Conservation (phyloP, 2,797 vertebrate genomes). For the Buphagus erythrorhynchus region DNA sequence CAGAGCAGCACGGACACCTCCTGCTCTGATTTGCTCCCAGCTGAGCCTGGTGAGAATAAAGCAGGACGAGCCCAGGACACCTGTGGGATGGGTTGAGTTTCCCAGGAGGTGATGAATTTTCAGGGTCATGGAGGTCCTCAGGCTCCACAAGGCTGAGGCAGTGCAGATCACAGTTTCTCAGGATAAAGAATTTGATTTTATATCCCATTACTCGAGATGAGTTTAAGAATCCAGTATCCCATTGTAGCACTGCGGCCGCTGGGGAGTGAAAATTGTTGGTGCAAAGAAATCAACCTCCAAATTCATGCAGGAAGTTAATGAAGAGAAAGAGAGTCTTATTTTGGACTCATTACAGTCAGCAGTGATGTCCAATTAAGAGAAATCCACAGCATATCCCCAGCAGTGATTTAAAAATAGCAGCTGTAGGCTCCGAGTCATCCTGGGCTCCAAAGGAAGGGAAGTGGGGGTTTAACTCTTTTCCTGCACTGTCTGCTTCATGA, state of each 20-base stretch:
- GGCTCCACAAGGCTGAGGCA: conserved; percentile 1
- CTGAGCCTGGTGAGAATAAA: not conserved
- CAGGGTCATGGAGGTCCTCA: not conserved
- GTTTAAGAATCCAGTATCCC: conserved; percentile 50
- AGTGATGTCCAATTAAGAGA: conserved; percentile 39
- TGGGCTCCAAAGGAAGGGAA: not conserved
- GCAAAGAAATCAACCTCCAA: conserved; percentile 54
- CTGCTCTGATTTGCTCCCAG: not conserved
- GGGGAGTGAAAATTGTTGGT: conserved; percentile 33
- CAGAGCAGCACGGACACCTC: not conserved
- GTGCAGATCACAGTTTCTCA: not conserved
- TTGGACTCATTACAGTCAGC: conserved; percentile 31
- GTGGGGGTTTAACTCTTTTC: not conserved
- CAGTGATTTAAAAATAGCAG: conserved; percentile 36
- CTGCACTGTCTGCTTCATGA: not conserved
- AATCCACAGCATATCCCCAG: conserved; percentile 6
- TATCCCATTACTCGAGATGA: not conserved
- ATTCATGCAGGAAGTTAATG: conserved; percentile 24
- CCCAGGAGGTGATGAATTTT: not conserved
- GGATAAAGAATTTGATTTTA: conserved; percentile 53
- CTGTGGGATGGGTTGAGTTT: fast-evolving
- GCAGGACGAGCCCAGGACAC: not conserved
- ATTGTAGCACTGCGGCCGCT: not conserved
- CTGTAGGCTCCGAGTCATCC: not conserved
- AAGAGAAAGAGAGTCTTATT: conserved; percentile 27